These are phyloP conservation scores for Heliangelus exortis DNA, from an alignment of 2,797 vertebrate species.

Conservation along the genomic window DNA sequence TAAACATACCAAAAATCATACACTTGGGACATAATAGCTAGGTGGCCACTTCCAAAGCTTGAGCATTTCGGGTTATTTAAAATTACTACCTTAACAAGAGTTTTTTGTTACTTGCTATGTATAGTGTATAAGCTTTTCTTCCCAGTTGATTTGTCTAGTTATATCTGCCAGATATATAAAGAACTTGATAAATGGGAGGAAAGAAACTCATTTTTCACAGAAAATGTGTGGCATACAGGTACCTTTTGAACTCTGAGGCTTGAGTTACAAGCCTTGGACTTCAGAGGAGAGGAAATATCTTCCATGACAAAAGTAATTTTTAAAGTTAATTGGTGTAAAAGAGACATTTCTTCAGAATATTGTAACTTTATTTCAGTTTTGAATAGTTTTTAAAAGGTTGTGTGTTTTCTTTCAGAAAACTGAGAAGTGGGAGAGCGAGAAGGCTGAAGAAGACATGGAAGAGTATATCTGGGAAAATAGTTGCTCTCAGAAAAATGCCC, in stretches of 20 bases:
- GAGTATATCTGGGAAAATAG: conserved; percentile 93
- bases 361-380: neutral
- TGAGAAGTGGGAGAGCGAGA: conserved; percentile 90
- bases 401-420: conserved; percentile 85
- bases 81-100: neutral
- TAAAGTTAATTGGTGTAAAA: neutral
- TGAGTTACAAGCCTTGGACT: neutral
- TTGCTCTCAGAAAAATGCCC: conserved; percentile 84
- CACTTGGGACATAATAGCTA: neutral
- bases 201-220: neutral
- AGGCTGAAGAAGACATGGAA: conserved; percentile 90
- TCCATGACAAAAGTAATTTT: neutral
- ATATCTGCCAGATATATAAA: neutral
- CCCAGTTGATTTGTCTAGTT: neutral
- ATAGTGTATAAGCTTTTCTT: neutral
- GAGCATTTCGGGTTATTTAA: neutral
- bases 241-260: neutral
- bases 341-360: neutral
- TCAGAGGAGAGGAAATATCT: neutral
- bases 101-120: neutral
- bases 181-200: neutral
- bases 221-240: neutral
- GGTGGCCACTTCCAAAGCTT: neutral
- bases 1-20: neutral
- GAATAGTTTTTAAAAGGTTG: neutral